Percentiles rank a stretch among this genome's conserved stretches.
phyloP scores from a whole-genome alignment of 2,113 vertebrate species.

The Lycocorax pyrrhopterus region DNA sequence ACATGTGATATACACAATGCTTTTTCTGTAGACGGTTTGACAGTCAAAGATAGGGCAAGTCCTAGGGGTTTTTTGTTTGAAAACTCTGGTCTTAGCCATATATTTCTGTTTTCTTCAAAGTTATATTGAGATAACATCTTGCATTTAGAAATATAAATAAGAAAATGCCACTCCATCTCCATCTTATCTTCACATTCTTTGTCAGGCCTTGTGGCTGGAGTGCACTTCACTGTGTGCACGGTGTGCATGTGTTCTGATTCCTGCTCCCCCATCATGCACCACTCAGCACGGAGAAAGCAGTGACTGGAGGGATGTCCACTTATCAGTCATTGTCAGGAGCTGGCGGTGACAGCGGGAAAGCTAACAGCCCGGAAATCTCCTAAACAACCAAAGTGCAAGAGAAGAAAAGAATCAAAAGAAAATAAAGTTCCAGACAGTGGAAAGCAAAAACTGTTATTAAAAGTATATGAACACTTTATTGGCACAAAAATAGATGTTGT shows the following conservation, averaged over 20 bases:
- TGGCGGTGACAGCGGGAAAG: background rate
- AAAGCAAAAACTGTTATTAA: background rate
- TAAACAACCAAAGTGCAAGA: background rate
- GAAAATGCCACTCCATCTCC: background rate
- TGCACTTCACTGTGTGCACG: background rate
- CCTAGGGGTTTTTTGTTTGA: background rate
- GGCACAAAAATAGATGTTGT: background rate
- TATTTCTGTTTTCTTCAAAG: background rate
- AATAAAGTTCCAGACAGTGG: background rate
- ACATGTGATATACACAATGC: accelerated
- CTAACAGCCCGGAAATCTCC: background rate
- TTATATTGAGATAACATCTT: background rate
- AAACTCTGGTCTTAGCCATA: background rate
- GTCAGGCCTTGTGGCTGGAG: background rate
- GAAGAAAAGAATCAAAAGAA: background rate
- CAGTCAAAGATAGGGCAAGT: background rate
- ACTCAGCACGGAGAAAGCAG: background rate
- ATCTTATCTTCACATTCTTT: background rate
- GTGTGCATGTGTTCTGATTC: background rate
- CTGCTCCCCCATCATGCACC: background rate
- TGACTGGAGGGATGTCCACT: background rate
- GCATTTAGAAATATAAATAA: background rate
- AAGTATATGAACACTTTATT: background rate
- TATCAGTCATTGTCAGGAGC: background rate
- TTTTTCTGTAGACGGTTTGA: background rate